Conservation (phyloP, 2,888 invertebrate genomes). For the Plagiodera versicolora region DNA sequence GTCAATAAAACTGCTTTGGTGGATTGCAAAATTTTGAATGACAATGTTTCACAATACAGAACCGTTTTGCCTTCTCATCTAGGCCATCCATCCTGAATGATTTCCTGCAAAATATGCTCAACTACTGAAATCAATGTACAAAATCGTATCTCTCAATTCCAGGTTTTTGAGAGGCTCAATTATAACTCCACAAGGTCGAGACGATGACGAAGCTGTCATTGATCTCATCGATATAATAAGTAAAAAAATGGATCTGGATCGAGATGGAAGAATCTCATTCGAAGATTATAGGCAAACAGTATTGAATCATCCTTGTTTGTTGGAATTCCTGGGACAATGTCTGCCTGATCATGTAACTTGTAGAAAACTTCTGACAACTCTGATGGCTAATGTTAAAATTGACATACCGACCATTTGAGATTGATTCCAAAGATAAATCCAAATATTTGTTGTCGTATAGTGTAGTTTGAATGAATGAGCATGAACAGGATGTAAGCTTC, state of each 20-base stretch:
- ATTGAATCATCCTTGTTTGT: slow-evolving; percentile 62
- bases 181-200: slow-evolving; percentile 66
- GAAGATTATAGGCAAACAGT: slow-evolving; percentile 67
- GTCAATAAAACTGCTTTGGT: no score
- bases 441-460: not conserved
- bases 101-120: no score
- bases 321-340: slow-evolving; percentile 74
- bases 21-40: no score
- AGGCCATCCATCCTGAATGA: no score
- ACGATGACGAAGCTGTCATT: slow-evolving; percentile 73
- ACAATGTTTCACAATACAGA: no score
- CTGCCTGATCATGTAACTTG: slow-evolving; percentile 57
- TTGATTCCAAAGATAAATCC: no score
- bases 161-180: slow-evolving; percentile 60
- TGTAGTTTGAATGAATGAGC: not conserved
- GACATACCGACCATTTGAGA: not conserved
- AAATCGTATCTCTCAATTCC: not conserved
- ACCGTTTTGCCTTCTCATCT: no score
- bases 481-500: not conserved
- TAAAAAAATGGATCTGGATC: slow-evolving; percentile 72
- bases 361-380: not conserved
- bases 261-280: slow-evolving; percentile 71
- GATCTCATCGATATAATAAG: slow-evolving; percentile 72
- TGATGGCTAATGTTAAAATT: not conserved
- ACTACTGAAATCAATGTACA: no score